Conservation (phyloP, 1,140 invertebrate species). For the Drosophila hydei region DNA sequence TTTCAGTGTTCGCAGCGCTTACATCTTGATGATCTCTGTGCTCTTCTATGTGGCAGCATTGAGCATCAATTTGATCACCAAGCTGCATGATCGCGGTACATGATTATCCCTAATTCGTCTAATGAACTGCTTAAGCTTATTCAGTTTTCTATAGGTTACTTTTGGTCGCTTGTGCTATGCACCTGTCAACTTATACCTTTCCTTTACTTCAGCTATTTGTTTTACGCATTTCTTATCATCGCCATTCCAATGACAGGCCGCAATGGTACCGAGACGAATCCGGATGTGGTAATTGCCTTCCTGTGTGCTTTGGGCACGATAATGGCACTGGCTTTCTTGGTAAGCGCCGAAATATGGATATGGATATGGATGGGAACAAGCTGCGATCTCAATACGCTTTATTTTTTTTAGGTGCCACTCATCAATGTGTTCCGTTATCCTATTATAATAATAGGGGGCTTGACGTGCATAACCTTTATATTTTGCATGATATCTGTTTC, state of each 20-base stretch:
- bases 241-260: constrained; percentile 89
- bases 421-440: constrained; percentile 65
- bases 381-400: background rate
- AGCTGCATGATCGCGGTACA: constrained; percentile 71
- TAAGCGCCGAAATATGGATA: constrained; percentile 24
- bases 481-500: constrained; percentile 87
- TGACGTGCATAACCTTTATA: constrained; percentile 84
- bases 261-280: constrained; percentile 86
- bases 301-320: constrained; percentile 84
- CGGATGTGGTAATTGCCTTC: constrained; percentile 86
- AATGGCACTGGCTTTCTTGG: constrained; percentile 66
- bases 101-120: too few species aligned
- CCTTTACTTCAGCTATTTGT: constrained; percentile 86
- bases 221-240: constrained; percentile 87
- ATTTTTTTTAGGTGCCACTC: constrained; percentile 51
- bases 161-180: constrained; percentile 86
- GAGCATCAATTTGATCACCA: constrained; percentile 64
- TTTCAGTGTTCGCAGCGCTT: constrained; percentile 60
- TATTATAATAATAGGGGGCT: constrained; percentile 46
- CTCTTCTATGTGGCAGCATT: constrained; percentile 68
- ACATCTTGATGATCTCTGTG: constrained; percentile 68
- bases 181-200: constrained; percentile 75
- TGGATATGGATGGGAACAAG: too few species aligned
- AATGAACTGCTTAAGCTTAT: constrained; percentile 7
- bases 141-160: too few species aligned